Evolutionary conservation across 2,113 vertebrate genomes (phyloP).

Genomic region (Sylvietta virens): DNA sequence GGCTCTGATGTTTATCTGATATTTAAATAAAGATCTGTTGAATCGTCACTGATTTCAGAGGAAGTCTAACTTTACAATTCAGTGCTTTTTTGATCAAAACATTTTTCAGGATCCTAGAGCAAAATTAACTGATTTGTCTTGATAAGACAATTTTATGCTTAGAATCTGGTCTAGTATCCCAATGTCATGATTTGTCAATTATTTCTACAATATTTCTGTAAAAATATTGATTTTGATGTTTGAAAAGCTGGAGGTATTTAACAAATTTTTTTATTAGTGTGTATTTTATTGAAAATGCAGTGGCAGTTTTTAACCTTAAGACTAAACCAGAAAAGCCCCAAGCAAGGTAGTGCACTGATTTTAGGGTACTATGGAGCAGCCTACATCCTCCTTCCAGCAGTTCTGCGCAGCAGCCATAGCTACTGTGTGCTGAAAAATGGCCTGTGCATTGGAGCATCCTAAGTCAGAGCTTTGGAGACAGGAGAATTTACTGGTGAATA

Average conservation of each 20-base stretch:
- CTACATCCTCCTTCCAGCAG: neutral
- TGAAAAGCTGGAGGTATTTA: neutral
- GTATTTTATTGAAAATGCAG: neutral
- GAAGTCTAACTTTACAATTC: neutral
- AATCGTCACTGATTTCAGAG: neutral
- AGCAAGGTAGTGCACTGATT: neutral
- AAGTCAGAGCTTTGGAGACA: neutral
- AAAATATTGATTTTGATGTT: neutral
- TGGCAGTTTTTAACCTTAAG: neutral
- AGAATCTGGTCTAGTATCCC: neutral
- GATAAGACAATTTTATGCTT: neutral
- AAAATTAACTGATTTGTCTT: neutral
- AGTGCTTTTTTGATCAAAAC: neutral
- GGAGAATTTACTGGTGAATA: neutral
- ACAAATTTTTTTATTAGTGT: neutral
- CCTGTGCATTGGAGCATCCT: neutral
- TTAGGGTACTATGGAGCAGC: neutral
- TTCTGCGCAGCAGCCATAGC: neutral
- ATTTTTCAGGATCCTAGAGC: neutral
- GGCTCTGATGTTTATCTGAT: neutral
- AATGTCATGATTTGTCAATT: neutral
- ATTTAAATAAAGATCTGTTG: neutral
- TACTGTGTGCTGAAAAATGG: neutral
- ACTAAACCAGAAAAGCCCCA: neutral
- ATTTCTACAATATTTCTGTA: neutral